phyloP scores from a whole-genome alignment of 2,113 vertebrate genomes.

The Nettapus auritus region DNA sequence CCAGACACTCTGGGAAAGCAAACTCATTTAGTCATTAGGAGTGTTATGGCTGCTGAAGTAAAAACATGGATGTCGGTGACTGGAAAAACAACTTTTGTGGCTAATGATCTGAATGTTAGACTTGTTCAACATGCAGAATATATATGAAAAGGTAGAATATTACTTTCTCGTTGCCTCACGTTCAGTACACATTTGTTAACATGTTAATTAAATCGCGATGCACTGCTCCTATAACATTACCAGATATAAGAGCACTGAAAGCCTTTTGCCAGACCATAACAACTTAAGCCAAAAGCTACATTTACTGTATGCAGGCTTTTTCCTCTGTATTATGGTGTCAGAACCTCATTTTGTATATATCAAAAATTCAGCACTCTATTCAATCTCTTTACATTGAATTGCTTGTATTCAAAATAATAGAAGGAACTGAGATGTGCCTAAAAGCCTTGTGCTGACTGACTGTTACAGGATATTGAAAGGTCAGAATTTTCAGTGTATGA shows the following conservation, averaged over 20 bases:
- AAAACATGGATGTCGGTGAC: not conserved
- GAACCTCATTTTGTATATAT: not conserved
- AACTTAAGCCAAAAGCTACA: not conserved
- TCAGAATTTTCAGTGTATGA: not conserved
- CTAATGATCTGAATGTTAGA: not conserved
- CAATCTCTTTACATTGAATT: not conserved
- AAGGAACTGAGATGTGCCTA: not conserved
- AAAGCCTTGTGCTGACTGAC: not conserved
- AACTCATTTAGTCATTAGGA: slow-evolving; percentile 30
- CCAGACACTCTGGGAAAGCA: slow-evolving; percentile 58
- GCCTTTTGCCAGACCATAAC: not conserved
- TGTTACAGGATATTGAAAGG: not conserved
- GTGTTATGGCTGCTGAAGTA: slow-evolving; percentile 61
- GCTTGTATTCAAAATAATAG: not conserved
- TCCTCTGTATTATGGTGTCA: not conserved
- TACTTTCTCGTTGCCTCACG: not conserved
- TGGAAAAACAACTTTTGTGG: slow-evolving; percentile 41
- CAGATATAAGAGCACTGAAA: not conserved
- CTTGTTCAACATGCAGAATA: not conserved
- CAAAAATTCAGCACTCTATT: not conserved
- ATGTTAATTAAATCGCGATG: not conserved
- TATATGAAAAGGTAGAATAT: not conserved
- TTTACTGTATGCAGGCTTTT: not conserved
- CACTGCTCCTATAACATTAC: not conserved
- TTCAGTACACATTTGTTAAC: not conserved